A percentile compares a stretch with the other conserved stretches of the same genome.
Evolutionary conservation across 1,140 invertebrate genomes (phyloP).

Genomic region (Gyrodactylus bullatarudis): DNA sequence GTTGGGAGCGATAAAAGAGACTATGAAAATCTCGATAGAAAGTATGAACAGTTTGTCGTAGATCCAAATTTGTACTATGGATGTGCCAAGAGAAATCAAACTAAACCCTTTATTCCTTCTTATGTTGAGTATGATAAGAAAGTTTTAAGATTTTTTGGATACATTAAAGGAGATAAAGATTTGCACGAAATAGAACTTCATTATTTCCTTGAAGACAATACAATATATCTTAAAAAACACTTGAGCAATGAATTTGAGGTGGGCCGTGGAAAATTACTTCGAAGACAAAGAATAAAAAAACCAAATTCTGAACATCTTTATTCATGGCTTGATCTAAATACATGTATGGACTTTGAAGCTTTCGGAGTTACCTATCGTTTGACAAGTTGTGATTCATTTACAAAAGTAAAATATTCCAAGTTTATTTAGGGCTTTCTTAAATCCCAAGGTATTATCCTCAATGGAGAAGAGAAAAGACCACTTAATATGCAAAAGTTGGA

Average conservation of each 20-base stretch:
- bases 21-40: background rate
- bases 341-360: background rate
- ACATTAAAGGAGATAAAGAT: background rate
- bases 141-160: background rate
- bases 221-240: background rate
- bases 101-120: background rate
- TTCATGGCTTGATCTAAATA: background rate
- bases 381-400: background rate
- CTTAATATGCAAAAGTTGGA: background rate
- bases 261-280: background rate
- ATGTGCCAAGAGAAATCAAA: background rate
- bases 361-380: background rate
- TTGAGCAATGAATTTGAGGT: background rate
- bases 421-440: background rate
- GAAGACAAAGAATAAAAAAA: background rate
- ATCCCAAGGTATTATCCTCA: background rate
- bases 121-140: background rate
- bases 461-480: background rate
- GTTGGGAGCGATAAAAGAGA: background rate
- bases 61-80: background rate
- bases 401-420: background rate
- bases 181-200: background rate
- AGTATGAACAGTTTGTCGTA: background rate
- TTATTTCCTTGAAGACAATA: background rate
- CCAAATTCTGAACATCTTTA: background rate